A percentile compares a stretch with the other conserved stretches of the same genome.
phyloP scores from a whole-genome alignment of 2,888 invertebrate genomes.

The Celastrina argiolus region DNA sequence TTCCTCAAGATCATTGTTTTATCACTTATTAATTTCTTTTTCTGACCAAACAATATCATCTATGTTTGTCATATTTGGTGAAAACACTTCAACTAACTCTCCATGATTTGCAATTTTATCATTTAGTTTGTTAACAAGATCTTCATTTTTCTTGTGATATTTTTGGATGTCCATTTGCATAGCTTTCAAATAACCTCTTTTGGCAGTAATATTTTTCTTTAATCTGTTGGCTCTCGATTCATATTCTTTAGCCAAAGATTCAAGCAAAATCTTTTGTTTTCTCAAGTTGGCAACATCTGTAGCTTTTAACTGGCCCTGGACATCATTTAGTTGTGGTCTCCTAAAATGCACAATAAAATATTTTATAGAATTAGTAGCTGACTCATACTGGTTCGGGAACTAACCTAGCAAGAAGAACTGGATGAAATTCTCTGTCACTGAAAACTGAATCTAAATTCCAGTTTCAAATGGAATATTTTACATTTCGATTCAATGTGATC shows the following conservation, averaged over 20 bases:
- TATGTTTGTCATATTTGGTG: conserved; percentile 41
- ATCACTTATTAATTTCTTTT: conserved; percentile 54
- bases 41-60: conserved; percentile 50
- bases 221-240: conserved; percentile 55
- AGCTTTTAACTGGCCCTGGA: conserved; percentile 58
- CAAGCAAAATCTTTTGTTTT: conserved; percentile 58
- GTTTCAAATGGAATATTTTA: no score
- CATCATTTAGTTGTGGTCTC: conserved; percentile 63
- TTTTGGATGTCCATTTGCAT: conserved; percentile 66
- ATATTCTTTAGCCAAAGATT: conserved; percentile 62
- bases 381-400: no score
- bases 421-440: no score
- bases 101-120: conserved; percentile 54
- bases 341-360: conserved; percentile 41
- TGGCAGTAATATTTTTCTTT: conserved; percentile 58
- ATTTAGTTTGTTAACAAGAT: conserved; percentile 50
- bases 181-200: conserved; percentile 63
- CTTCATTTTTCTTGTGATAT: conserved; percentile 66
- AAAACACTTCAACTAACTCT: conserved; percentile 42
- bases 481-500: no score
- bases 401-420: no score
- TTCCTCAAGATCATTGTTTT: conserved; percentile 52
- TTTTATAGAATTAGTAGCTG: neutral
- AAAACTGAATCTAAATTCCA: no score
- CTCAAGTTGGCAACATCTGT: conserved; percentile 56